phyloP scores from a whole-genome alignment of 2,888 invertebrate species.

The Orthosia gracilis region DNA sequence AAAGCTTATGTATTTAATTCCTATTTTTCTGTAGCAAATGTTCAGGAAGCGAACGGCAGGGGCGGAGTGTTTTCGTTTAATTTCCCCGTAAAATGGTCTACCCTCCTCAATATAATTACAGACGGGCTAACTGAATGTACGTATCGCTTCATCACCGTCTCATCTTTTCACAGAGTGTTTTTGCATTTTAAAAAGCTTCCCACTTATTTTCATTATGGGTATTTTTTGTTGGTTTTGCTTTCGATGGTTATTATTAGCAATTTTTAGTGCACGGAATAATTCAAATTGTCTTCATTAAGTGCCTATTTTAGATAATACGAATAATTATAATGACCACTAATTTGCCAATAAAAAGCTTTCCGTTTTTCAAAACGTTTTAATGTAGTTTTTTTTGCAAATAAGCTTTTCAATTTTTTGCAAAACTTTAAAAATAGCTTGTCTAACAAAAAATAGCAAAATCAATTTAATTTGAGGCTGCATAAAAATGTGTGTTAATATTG shows the following conservation, averaged over 20 bases:
- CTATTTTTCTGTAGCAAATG: constrained; percentile 68
- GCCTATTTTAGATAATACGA: too few species aligned
- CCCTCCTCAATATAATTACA: constrained; percentile 86
- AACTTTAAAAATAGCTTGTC: too few species aligned
- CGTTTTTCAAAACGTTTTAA: too few species aligned
- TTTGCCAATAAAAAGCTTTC: too few species aligned
- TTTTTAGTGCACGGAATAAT: constrained; percentile 1
- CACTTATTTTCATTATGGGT: constrained; percentile 70
- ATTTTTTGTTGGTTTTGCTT: constrained; percentile 64
- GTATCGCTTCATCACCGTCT: constrained; percentile 80
- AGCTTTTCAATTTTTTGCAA: too few species aligned
- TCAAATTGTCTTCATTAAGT: neutral
- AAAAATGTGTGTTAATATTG: too few species aligned
- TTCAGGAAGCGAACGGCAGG: constrained; percentile 68
- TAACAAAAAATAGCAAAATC: too few species aligned
- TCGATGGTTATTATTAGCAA: constrained; percentile 19
- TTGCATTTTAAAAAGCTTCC: constrained; percentile 81
- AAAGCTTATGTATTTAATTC: constrained; percentile 54
- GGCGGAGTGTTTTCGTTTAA: constrained; percentile 87
- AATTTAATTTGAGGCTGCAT: too few species aligned
- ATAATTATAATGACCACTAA: too few species aligned
- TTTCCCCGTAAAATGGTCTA: constrained; percentile 85
- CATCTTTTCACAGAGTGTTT: constrained; percentile 78
- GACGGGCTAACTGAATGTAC: constrained; percentile 79
- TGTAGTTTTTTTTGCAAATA: too few species aligned